These are phyloP conservation scores for Spinus pinus DNA, from an alignment of 2,797 vertebrate genomes.

Conservation along the genomic window DNA sequence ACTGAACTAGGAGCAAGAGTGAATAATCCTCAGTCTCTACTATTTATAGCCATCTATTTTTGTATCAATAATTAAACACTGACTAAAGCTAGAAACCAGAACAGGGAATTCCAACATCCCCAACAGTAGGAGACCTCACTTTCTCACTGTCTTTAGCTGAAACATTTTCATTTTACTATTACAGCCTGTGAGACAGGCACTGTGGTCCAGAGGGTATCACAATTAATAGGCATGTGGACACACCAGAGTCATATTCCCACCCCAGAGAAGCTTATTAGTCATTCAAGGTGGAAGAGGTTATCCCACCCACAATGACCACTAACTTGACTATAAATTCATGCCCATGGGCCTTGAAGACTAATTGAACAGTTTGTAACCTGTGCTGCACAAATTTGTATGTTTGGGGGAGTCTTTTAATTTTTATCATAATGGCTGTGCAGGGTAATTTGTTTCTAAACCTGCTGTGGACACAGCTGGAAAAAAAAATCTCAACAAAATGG, in stretches of 20 bases:
- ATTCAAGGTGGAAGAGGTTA: background rate
- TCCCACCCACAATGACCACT: no score
- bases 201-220: background rate
- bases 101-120: background rate
- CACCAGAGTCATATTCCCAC: background rate
- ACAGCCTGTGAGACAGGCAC: background rate
- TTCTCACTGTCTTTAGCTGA: background rate
- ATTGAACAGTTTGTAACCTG: background rate
- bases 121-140: background rate
- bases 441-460: background rate
- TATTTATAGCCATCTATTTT: background rate
- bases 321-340: accelerated
- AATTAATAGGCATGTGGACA: background rate
- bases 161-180: background rate
- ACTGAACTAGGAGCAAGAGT: background rate
- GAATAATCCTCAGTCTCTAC: background rate
- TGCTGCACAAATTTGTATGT: background rate
- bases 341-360: background rate
- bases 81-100: background rate
- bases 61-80: background rate
- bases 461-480: background rate
- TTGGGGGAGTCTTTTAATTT: background rate
- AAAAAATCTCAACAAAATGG: background rate
- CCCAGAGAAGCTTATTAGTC: background rate
- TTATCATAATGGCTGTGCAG: background rate